Evolutionary conservation across 2,113 vertebrate species (phyloP).

Genomic region (Phaethon lepturus): DNA sequence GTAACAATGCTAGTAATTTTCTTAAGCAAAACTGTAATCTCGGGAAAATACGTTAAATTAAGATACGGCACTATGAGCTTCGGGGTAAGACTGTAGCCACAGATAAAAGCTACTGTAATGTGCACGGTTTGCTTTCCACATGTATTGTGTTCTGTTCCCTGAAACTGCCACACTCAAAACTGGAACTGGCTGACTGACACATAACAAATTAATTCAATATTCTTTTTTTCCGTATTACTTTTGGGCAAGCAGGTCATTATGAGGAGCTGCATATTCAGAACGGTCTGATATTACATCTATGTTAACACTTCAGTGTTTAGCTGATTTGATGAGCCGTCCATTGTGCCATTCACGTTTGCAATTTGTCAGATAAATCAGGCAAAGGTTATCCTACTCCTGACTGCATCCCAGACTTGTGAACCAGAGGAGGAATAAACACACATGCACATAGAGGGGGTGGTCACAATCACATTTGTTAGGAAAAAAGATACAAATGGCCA

Average conservation of each 20-base stretch:
- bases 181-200: background rate
- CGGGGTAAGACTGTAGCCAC: background rate
- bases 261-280: background rate
- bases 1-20: background rate
- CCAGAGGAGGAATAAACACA: background rate
- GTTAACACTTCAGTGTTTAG: background rate
- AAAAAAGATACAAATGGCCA: background rate
- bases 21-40: background rate
- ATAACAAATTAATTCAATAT: background rate
- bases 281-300: background rate
- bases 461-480: background rate
- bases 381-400: background rate
- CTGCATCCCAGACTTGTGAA: background rate
- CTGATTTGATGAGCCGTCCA: background rate
- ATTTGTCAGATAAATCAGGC: background rate
- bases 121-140: background rate
- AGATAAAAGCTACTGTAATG: background rate
- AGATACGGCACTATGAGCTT: background rate
- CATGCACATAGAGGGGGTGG: accelerated
- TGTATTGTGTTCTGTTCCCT: background rate
- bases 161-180: background rate
- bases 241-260: background rate
- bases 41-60: background rate
- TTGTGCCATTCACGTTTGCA: accelerated
- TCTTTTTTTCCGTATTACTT: background rate